Evolutionary conservation across 2,888 invertebrate species (phyloP), one percentile per base, ranked within the genome.

Genomic region (Xestobium rufovillosum): DNA sequence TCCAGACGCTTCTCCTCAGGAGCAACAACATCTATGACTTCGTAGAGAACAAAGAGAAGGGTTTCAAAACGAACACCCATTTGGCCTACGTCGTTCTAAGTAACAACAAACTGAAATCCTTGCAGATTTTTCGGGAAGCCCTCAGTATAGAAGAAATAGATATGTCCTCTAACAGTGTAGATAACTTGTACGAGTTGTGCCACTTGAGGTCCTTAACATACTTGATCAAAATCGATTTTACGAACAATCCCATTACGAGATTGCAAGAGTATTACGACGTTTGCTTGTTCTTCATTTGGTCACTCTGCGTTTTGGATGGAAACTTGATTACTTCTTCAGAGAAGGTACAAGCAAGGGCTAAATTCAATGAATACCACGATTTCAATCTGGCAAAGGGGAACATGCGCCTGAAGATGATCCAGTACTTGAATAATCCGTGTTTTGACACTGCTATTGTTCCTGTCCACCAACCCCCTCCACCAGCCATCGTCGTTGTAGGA

Each of bases 41-140:
- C 38, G 69, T 72, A 48, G 61, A 63, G 14, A 61, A 63, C 1
- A 40, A 57, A 2, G 45, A 60, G 1, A 46, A 50, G 1, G 73
- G 73, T 1, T 65, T 77, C 9, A 69, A 69, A 58, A 72, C 71
- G 1, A 60, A 77, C 15, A 49, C 65, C 1, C 66, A 74, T 48
- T 63, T 78, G 3, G 67, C 70, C 42, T 68, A 64, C 36, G 55
- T 78, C 3, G 68, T 74, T 50, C 45, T 78, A 28, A 69, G 69
- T 37, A 66, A 70, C 44, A 78, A 78, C 49, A 67, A 66, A 45
- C 52, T 78, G 19, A 66, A 61, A 2, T 68, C 70, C 1, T 58
- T 78, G 56, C 67, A 66, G 57, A 65, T 76, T 47, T 70, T 76
- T 43, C 61, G 69, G 28, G 66, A 58, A 1, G 53, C 56, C 14